Evolutionary conservation across 1,140 invertebrate genomes (phyloP).

Genomic region (Brachionus rubens): DNA sequence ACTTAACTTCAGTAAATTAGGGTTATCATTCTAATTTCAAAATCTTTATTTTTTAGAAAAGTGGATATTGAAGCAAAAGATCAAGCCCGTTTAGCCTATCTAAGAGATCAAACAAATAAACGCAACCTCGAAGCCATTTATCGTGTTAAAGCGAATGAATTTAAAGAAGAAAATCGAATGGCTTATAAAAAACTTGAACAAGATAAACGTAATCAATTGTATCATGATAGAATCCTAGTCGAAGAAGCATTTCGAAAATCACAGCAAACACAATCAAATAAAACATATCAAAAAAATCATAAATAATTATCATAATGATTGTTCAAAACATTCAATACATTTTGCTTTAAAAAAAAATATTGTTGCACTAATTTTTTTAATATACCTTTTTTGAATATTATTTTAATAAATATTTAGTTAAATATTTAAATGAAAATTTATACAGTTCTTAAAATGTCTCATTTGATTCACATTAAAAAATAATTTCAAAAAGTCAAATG

Average conservation of each 20-base stretch:
- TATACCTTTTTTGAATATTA: no score
- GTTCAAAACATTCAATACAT: conserved; percentile 2
- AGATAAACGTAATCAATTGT: conserved; percentile 6
- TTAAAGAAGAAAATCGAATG: conserved; percentile 37
- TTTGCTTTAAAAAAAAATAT: background rate
- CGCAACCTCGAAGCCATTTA: background rate
- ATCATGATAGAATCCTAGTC: conserved; percentile 21
- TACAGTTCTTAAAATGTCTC: no score
- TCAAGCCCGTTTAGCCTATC: conserved; percentile 2
- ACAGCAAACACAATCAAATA: background rate
- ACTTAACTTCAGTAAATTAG: background rate
- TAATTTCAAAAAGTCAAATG: no score
- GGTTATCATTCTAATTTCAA: background rate
- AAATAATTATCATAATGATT: no score
- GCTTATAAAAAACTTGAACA: conserved; percentile 19
- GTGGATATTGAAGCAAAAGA: conserved; percentile 36
- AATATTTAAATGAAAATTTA: no score
- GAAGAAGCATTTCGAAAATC: conserved; percentile 11
- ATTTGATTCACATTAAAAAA: no score
- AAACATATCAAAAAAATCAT: background rate
- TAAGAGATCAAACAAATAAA: conserved; percentile 20
- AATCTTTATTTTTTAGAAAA: conserved; percentile 25
- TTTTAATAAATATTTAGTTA: no score
- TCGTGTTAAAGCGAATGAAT: conserved; percentile 4
- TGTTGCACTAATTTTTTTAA: no score